Percentiles rank a stretch among this genome's conserved stretches.
Evolutionary conservation across 2,888 invertebrate species (phyloP).

Genomic region (Alviniconcha strummeri): DNA sequence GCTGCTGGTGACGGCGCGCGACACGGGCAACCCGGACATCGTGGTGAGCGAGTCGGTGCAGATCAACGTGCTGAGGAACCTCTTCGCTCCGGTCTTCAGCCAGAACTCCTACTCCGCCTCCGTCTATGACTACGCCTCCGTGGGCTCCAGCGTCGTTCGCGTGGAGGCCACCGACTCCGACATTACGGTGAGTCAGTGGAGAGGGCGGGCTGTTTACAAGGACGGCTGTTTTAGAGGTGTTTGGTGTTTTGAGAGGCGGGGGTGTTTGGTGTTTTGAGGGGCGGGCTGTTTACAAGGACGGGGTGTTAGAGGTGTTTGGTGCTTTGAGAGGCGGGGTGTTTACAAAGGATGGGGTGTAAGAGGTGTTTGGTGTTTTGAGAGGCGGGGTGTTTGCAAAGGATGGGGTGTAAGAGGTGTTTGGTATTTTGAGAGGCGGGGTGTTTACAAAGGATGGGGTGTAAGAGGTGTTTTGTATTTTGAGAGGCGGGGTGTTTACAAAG

Average conservation of each 20-base stretch:
- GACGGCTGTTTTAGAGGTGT: too few relatives aligned
- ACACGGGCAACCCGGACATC: constrained; percentile 48
- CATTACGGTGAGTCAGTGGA: constrained; percentile 49
- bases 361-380: too few relatives aligned
- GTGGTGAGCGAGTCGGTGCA: constrained; percentile 54
- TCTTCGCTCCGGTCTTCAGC: constrained; percentile 59
- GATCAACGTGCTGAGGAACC: constrained; percentile 62
- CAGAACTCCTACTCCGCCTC: constrained; percentile 47
- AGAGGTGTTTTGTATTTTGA: too few relatives aligned
- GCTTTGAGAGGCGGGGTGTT: too few relatives aligned
- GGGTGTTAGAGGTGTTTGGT: background rate
- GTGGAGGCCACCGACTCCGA: constrained; percentile 63
- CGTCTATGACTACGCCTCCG: constrained; percentile 57
- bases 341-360: too few relatives aligned
- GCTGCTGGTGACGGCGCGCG: constrained; percentile 55
- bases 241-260: background rate
- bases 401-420: too few relatives aligned
- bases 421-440: too few relatives aligned
- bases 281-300: too few relatives aligned
- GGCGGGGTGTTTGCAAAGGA: too few relatives aligned
- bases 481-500: too few relatives aligned
- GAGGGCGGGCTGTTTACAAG: too few relatives aligned
- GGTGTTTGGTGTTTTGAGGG: background rate
- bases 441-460: too few relatives aligned
- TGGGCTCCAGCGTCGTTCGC: constrained; percentile 57